These are phyloP conservation scores for Plutella xylostella DNA, from an alignment of 2,888 invertebrate species.

Conservation along the genomic window DNA sequence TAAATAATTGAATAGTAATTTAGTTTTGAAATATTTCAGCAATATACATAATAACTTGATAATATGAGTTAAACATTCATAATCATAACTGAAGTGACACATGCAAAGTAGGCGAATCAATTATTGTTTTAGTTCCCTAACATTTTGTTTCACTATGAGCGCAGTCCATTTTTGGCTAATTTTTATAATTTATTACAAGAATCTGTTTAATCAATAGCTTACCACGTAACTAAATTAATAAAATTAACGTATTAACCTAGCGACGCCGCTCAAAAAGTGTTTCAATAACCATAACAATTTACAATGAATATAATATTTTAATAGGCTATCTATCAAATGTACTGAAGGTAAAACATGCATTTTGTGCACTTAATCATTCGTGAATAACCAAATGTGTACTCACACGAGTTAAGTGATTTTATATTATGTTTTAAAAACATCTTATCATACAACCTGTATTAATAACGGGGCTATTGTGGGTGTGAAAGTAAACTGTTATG, in stretches of 20 bases:
- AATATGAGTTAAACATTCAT: slow-evolving; percentile 46
- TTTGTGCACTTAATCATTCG: neutral
- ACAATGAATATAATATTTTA: slow-evolving; percentile 40
- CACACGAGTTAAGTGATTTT: neutral
- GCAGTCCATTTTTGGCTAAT: slow-evolving; percentile 34
- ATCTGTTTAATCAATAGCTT: slow-evolving; percentile 16
- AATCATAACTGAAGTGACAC: slow-evolving; percentile 46
- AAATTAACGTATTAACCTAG: slow-evolving; percentile 43
- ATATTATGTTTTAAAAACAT: neutral
- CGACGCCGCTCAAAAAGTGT: slow-evolving; percentile 49
- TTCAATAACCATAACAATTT: slow-evolving; percentile 61
- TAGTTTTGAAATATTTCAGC: slow-evolving; percentile 67
- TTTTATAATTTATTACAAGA: slow-evolving; percentile 21
- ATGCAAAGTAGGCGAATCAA: slow-evolving; percentile 61
- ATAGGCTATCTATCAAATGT: slow-evolving; percentile 42
- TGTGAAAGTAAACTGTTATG: slow-evolving; percentile 1
- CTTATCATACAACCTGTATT: neutral
- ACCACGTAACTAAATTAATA: slow-evolving; percentile 26
- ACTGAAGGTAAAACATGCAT: slow-evolving; percentile 20
- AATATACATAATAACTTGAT: slow-evolving; percentile 61
- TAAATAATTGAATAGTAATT: slow-evolving; percentile 71
- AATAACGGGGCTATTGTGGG: neutral
- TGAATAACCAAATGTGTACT: neutral
- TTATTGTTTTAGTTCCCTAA: slow-evolving; percentile 61
- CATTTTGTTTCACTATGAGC: slow-evolving; percentile 29